Conservation (phyloP, 2,888 invertebrate genomes). For the Troides oblongomaculatus region DNA sequence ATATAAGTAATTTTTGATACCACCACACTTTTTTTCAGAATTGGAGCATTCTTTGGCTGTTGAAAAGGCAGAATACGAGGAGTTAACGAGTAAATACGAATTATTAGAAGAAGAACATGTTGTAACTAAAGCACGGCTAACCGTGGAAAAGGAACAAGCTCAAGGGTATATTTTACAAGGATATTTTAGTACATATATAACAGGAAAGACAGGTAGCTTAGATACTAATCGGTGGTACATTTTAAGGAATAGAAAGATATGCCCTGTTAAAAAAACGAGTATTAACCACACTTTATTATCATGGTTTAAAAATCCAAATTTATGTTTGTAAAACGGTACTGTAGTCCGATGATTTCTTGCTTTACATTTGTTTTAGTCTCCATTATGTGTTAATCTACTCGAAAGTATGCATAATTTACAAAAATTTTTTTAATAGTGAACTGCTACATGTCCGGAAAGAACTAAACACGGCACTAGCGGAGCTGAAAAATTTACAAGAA, state of each 20-base stretch:
- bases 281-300: too few relatives aligned
- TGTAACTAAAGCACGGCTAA: constrained; percentile 88
- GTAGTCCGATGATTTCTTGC: background rate
- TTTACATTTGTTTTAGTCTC: constrained; percentile 6
- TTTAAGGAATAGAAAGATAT: background rate
- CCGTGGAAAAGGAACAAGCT: constrained; percentile 89
- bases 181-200: background rate
- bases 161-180: constrained; percentile 76
- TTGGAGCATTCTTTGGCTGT: constrained; percentile 83
- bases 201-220: background rate
- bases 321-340: too few relatives aligned
- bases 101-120: constrained; percentile 91
- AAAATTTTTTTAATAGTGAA: constrained; percentile 71
- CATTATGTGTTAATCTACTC: background rate
- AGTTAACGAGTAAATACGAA: constrained; percentile 90
- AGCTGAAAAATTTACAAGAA: constrained; percentile 83
- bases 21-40: constrained; percentile 67
- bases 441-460: constrained; percentile 82
- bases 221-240: too few relatives aligned
- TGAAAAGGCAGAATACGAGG: constrained; percentile 87
- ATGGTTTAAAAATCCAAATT: too few relatives aligned
- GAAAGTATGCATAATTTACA: background rate
- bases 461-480: constrained; percentile 79
- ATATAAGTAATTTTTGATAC: background rate
- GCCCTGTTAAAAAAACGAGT: background rate